phyloP scores from a whole-genome alignment of 30 jellyfish, hydroid and myxozoan genomes.

The Morbakka virulenta region DNA sequence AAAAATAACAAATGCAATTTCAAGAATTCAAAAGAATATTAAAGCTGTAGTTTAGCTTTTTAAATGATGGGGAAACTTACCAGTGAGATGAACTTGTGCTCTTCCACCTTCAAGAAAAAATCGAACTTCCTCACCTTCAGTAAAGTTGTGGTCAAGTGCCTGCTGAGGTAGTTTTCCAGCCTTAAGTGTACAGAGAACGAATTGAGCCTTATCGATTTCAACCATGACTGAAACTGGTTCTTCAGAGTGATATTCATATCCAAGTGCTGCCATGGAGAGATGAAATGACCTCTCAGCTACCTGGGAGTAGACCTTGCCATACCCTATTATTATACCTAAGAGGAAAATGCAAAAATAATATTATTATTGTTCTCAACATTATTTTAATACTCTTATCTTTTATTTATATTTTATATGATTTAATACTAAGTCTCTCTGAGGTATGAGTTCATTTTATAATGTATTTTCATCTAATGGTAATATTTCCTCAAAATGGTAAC shows the following conservation, averaged over 20 bases:
- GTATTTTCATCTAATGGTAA: too few species aligned
- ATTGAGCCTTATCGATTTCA: slow-evolving; percentile 67
- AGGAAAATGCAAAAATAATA: neutral
- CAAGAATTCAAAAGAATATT: too few species aligned
- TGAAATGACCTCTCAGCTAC: slow-evolving; percentile 87
- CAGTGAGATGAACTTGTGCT: slow-evolving; percentile 93
- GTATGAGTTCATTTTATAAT: too few species aligned
- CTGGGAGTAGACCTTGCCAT: slow-evolving; percentile 89
- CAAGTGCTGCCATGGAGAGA: slow-evolving; percentile 96
- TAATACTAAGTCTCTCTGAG: too few species aligned
- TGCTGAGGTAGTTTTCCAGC: slow-evolving; percentile 86
- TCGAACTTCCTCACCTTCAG: slow-evolving; percentile 94
- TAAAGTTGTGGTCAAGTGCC: slow-evolving; percentile 71
- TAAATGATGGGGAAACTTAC: too few species aligned
- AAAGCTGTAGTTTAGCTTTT: too few species aligned
- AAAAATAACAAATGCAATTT: too few species aligned
- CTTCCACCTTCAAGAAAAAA: slow-evolving; percentile 80
- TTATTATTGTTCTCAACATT: too few species aligned
- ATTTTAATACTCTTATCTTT: too few species aligned
- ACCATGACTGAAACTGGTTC: slow-evolving; percentile 85
- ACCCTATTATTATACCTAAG: slow-evolving; percentile 80
- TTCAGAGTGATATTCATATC: slow-evolving; percentile 43
- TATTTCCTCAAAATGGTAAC: too few species aligned
- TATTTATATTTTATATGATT: too few species aligned
- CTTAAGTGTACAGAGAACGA: slow-evolving; percentile 84